Percentiles rank a stretch among this genome's conserved stretches.
phyloP scores from a whole-genome alignment of 2,797 vertebrate genomes.

The Diplodus sargus region DNA sequence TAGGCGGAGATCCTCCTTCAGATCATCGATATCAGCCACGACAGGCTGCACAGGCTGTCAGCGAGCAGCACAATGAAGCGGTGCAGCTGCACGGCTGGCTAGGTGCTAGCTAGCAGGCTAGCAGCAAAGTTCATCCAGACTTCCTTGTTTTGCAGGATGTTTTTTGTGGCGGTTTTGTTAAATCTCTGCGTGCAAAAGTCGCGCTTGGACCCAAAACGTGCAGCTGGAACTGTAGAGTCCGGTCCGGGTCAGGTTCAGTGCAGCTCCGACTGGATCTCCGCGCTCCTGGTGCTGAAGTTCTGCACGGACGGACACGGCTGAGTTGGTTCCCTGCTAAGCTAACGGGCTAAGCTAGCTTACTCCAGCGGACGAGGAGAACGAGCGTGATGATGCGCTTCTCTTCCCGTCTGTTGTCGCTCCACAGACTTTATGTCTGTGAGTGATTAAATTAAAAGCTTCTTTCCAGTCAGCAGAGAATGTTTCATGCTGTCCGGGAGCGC shows the following conservation, averaged over 20 bases:
- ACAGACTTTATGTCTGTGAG: accelerated
- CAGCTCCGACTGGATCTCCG: constrained; percentile 1
- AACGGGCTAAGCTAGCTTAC: constrained; percentile 64
- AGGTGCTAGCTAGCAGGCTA: constrained; percentile 27
- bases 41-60: background rate
- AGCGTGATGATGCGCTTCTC: background rate
- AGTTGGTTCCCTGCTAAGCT: constrained; percentile 52
- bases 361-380: background rate
- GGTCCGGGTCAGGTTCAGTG: background rate
- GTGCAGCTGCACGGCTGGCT: constrained; percentile 27
- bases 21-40: background rate
- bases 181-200: constrained; percentile 1
- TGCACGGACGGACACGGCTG: constrained; percentile 11
- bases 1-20: background rate
- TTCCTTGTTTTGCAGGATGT: constrained; percentile 57
- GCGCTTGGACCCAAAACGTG: background rate
- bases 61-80: constrained; percentile 18
- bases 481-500: background rate
- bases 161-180: background rate
- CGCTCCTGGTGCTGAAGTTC: constrained; percentile 15
- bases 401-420: background rate
- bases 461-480: background rate
- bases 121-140: constrained; percentile 59
- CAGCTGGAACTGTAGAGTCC: background rate
- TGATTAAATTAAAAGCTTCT: background rate